These are phyloP conservation scores for Hafferia zeledoni DNA, from an alignment of 2,797 vertebrate species.

Conservation along the genomic window DNA sequence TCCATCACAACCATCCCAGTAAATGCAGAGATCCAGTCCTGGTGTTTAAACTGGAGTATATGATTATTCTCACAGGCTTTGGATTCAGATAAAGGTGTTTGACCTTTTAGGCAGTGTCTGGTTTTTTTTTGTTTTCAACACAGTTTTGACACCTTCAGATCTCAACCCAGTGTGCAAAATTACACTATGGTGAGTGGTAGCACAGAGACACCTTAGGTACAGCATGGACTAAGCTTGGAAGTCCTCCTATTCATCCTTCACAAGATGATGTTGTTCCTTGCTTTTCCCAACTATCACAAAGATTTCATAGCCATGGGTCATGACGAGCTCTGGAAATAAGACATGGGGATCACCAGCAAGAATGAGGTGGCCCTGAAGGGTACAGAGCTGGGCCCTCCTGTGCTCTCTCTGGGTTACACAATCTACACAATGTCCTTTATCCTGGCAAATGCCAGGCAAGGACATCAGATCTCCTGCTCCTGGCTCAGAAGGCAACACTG, in stretches of 20 bases:
- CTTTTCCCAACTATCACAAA: neutral
- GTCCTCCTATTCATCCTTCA: neutral
- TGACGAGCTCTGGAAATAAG: neutral
- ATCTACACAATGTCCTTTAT: neutral
- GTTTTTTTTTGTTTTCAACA: rapidly evolving
- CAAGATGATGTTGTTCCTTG: rapidly evolving
- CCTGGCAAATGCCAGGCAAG: neutral
- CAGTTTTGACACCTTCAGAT: neutral
- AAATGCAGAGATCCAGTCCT: neutral
- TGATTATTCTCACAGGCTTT: rapidly evolving
- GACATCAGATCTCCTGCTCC: neutral
- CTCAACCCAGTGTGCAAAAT: neutral
- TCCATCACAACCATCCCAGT: neutral
- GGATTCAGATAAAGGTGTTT: neutral
- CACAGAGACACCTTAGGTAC: neutral
- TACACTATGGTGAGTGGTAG: neutral
- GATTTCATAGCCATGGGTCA: neutral
- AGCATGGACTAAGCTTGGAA: neutral
- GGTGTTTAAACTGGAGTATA: neutral
- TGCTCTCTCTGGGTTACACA: neutral
- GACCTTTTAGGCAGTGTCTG: neutral
- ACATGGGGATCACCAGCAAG: neutral
- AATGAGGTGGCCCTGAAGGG: neutral
- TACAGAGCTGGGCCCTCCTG: neutral
- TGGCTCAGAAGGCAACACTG: neutral